phyloP scores from a whole-genome alignment of 2,888 invertebrate species.

The Tortricodes alternella region DNA sequence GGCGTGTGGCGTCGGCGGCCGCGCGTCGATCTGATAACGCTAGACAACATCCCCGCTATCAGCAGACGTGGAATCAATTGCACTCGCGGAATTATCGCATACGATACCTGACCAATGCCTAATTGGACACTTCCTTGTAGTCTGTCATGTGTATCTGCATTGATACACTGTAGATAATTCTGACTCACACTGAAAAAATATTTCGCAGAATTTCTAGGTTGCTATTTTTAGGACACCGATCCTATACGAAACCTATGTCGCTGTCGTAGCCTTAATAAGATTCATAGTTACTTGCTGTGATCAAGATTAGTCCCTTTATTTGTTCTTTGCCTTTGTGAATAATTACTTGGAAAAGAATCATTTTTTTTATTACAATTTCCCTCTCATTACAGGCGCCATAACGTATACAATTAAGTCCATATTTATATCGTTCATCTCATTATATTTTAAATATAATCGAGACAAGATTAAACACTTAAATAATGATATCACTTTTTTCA shows the following conservation, averaged over 20 bases:
- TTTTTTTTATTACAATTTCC: too few species aligned
- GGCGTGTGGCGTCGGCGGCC: conserved; percentile 57
- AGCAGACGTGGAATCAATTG: conserved; percentile 73
- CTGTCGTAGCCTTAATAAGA: too few species aligned
- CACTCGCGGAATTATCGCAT: conserved; percentile 75
- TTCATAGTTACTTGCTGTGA: too few species aligned
- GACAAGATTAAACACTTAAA: not conserved
- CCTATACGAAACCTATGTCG: too few species aligned
- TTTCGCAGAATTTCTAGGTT: not conserved
- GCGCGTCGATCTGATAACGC: conserved; percentile 76
- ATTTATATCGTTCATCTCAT: too few species aligned
- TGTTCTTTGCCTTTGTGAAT: too few species aligned
- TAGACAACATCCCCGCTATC: conserved; percentile 76
- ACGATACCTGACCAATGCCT: conserved; percentile 65
- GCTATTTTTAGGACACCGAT: too few species aligned
- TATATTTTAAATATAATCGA: not conserved
- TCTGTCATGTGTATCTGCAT: conserved; percentile 44
- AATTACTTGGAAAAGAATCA: too few species aligned
- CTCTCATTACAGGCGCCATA: too few species aligned
- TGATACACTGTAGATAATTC: conserved; percentile 32
- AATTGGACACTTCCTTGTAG: conserved; percentile 72
- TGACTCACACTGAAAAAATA: not conserved
- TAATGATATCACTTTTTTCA: conserved; percentile 30
- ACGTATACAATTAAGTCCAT: not conserved
- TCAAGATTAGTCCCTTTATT: too few species aligned